Conservation (phyloP, 2,888 invertebrate genomes). For the Merodon equestris region DNA sequence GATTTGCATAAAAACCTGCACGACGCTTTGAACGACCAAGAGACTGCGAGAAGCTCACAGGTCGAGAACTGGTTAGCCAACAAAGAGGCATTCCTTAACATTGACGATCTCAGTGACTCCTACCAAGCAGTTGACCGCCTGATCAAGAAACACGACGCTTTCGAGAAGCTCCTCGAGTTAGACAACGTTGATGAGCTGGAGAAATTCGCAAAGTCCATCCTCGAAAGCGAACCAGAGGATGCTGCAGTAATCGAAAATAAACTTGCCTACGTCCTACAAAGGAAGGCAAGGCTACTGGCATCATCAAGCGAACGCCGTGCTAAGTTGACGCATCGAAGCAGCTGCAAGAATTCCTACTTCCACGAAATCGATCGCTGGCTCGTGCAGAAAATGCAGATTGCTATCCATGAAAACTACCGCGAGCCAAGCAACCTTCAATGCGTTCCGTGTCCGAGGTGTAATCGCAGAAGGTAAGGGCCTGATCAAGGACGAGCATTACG, state of each 20-base stretch:
- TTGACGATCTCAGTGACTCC: conserved; percentile 91
- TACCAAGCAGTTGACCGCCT: conserved; percentile 90
- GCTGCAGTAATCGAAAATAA: conserved; percentile 84
- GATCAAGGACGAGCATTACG: conserved; percentile 91
- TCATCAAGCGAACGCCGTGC: conserved; percentile 84
- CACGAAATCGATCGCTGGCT: conserved; percentile 96
- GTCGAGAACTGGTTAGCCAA: conserved; percentile 95
- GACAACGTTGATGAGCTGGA: conserved; percentile 88
- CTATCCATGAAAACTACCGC: conserved; percentile 94
- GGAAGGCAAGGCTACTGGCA: conserved; percentile 86
- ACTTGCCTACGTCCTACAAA: conserved; percentile 82
- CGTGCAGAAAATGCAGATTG: conserved; percentile 94
- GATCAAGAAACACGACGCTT: conserved; percentile 94
- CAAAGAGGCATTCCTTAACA: conserved; percentile 97
- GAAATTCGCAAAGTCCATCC: conserved; percentile 83
- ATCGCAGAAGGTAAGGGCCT: conserved; percentile 88
- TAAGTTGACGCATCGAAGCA: conserved; percentile 91
- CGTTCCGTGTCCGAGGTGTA: conserved; percentile 90
- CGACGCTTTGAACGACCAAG: conserved; percentile 90
- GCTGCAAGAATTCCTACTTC: conserved; percentile 92
- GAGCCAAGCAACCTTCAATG: conserved; percentile 98
- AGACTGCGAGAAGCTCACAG: conserved; percentile 92
- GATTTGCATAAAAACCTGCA: conserved; percentile 86
- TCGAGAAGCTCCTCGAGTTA: conserved; percentile 90
- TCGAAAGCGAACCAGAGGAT: conserved; percentile 86